Evolutionary conservation across 2,797 vertebrate genomes (phyloP).

Genomic region (Alca torda): DNA sequence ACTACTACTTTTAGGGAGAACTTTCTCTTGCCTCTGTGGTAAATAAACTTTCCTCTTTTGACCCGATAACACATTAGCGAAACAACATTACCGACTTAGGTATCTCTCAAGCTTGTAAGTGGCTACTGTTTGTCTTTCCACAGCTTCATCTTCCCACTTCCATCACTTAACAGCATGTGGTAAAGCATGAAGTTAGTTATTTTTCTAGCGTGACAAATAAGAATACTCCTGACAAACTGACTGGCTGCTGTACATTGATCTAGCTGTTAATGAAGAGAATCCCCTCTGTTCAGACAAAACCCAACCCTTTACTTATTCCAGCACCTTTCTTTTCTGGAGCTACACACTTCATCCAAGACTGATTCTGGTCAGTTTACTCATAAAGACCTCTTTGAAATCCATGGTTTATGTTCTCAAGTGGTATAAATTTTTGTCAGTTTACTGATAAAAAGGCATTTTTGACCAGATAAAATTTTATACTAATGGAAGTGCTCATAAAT

Average conservation of each 20-base stretch:
- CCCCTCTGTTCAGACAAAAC: background rate
- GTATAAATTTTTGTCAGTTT: background rate
- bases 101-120: background rate
- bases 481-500: background rate
- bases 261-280: background rate
- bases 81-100: background rate
- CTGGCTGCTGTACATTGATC: background rate
- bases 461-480: background rate
- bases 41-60: background rate
- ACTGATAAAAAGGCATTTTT: slow-evolving; percentile 6
- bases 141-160: background rate
- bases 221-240: background rate
- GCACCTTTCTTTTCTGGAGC: background rate
- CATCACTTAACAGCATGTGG: background rate
- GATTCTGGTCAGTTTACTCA: slow-evolving; percentile 1
- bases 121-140: background rate
- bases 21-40: background rate
- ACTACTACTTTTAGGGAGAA: background rate
- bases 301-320: background rate
- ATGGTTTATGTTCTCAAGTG: background rate
- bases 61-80: background rate
- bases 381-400: slow-evolving; percentile 4
- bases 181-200: background rate
- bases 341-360: background rate
- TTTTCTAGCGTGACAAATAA: background rate